Conservation (phyloP, 2,888 invertebrate species). For the Branchellion lobata region DNA sequence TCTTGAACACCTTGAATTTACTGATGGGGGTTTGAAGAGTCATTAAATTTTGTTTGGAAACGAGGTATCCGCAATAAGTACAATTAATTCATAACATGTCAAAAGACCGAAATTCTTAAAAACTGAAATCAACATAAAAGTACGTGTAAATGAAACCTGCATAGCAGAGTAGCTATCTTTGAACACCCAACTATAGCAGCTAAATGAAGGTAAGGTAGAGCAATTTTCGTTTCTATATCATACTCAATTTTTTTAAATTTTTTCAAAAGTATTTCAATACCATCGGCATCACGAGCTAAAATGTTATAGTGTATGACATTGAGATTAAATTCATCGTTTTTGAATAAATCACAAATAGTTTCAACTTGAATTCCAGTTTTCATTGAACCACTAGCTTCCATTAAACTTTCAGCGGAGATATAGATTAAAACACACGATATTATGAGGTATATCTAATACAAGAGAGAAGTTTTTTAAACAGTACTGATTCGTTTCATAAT, state of each 20-base stretch:
- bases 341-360: background rate
- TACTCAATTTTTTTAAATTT: background rate
- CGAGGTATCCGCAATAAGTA: too few species aligned
- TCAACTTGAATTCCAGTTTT: background rate
- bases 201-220: slow-evolving; percentile 56
- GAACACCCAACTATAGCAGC: slow-evolving; percentile 55
- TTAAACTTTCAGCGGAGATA: too few species aligned
- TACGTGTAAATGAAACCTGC: slow-evolving; percentile 53
- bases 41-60: too few species aligned
- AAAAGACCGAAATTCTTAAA: background rate
- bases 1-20: background rate
- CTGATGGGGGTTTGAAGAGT: too few species aligned
- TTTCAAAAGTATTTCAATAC: slow-evolving; percentile 52
- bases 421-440: too few species aligned
- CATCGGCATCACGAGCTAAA: slow-evolving; percentile 55
- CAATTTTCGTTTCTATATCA: slow-evolving; percentile 3
- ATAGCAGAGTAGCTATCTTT: slow-evolving; percentile 53
- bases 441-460: too few species aligned
- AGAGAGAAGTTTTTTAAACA: too few species aligned
- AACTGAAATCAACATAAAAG: background rate
- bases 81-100: too few species aligned
- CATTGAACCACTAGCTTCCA: too few species aligned
- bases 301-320: slow-evolving; percentile 57
- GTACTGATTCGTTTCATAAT: too few species aligned
- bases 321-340: slow-evolving; percentile 53